Base-by-base conservation (phyloP, 2,888 invertebrate genomes). In the Lordiphosa andalusiaca region DNA sequence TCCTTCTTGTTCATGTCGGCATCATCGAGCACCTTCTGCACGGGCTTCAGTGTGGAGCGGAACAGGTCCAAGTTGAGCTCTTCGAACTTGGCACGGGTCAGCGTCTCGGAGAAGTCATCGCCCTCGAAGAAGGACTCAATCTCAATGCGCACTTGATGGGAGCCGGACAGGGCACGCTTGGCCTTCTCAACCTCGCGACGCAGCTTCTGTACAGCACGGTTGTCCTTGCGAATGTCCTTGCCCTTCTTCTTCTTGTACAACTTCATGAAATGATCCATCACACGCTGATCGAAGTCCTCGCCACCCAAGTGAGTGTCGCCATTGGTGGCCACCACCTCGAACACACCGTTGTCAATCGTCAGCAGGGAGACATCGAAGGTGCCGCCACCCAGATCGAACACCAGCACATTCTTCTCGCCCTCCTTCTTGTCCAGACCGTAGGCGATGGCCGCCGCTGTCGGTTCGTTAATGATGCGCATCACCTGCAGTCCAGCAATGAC, bases 1-100 rank as follows among this genome's bases (percentile, higher is more conserved):
- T 99, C 98, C 85, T 96, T 96, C 90, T 98, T 98, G 91, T 96
- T 96, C 94, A 99, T 95, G 89, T 98, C 98, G n/a, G 98, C 97
- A 90, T 99, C 99, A 89, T 98, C 98, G 86, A 99, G 91, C 9
- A 99, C 97, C 90, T 97, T 97, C 89, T 97, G 95, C 6, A 98
- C 98, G 3, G 98, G 98, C 90, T 97, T 97, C 91, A 98, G 92
- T 23, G 98, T 98, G 6, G 96, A 96, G 82, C 96, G 93, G 93
- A 95, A 95, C 41, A 95, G 91, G 88, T 95, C 94, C 96, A 98
- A 96, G 92, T 99, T 99, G 88, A 99, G 91, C 90, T 99, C 98
- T 89, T 99, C 98, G 88, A 99, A 99, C 91, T 98, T 99, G 85
- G 99, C 99, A 88, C 99, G 93, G 83, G 99, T 99, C 61, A 99